Percentiles rank a stretch among this genome's conserved stretches.
Conservation (phyloP, 2,113 vertebrate genomes). For the Odocoileus virginianus region DNA sequence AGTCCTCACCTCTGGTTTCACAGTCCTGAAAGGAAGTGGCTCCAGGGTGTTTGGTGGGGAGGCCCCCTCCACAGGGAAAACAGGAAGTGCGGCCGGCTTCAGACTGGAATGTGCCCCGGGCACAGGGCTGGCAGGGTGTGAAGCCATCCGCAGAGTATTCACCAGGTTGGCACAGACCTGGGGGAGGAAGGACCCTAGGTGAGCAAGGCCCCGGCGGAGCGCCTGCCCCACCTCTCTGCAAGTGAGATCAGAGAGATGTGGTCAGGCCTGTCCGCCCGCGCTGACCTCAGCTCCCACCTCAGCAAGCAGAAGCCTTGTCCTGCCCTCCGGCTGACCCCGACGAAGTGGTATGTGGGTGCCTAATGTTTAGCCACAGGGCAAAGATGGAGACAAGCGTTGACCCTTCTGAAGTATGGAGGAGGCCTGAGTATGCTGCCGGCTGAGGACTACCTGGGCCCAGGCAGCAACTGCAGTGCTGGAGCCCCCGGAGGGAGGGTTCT, state of each 20-base stretch:
- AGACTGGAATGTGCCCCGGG: conserved; percentile 91
- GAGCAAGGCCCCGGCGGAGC: background rate
- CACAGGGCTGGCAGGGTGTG: conserved; percentile 88
- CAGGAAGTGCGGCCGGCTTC: conserved; percentile 93
- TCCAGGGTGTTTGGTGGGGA: conserved; percentile 85
- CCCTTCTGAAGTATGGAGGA: background rate
- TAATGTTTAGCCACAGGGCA: background rate
- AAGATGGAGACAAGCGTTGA: background rate
- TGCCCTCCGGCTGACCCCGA: background rate
- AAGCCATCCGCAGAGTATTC: conserved; percentile 93
- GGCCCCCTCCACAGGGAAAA: conserved; percentile 90
- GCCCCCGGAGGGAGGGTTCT: background rate
- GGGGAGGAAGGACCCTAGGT: conserved; percentile 42
- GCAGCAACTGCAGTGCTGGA: background rate
- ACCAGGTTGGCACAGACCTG: conserved; percentile 91
- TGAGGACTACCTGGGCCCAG: background rate
- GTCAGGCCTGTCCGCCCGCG: background rate
- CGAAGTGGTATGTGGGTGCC: background rate
- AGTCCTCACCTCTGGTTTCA: conserved; percentile 92
- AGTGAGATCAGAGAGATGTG: background rate
- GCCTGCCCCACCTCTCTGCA: background rate
- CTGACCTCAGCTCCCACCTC: background rate
- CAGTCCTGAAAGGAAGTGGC: conserved; percentile 93
- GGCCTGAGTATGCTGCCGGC: background rate
- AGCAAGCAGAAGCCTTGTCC: background rate